Evolutionary conservation across 2,113 vertebrate species (phyloP).

Genomic region (Cepphus grylle): DNA sequence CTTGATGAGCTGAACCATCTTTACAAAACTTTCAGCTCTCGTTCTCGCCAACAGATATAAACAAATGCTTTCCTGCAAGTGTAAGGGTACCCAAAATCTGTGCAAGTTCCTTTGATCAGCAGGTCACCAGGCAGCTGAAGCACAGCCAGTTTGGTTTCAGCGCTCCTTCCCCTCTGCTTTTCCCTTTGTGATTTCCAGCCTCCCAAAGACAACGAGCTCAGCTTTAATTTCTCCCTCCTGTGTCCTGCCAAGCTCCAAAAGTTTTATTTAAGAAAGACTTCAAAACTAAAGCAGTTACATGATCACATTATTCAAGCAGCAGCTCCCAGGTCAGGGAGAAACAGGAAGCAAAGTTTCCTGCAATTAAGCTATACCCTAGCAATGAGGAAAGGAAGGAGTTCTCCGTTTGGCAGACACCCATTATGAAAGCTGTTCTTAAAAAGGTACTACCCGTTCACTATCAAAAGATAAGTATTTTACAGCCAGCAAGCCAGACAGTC

Average conservation of each 20-base stretch:
- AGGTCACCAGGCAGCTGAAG: background rate
- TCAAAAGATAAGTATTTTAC: background rate
- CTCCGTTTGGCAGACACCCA: background rate
- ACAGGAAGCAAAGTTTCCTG: constrained; percentile 15
- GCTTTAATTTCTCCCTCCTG: background rate
- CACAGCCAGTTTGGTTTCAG: background rate
- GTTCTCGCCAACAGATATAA: background rate
- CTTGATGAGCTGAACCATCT: background rate
- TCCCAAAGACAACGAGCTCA: rapidly evolving
- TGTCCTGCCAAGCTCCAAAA: background rate
- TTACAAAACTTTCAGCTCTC: background rate
- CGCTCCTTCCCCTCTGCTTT: background rate
- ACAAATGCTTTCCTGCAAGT: background rate
- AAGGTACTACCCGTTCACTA: background rate
- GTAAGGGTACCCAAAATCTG: background rate
- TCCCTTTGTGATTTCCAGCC: background rate
- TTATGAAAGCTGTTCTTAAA: background rate
- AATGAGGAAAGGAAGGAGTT: background rate
- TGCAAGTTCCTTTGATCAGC: background rate
- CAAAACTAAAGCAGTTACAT: background rate
- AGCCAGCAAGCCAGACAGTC: background rate
- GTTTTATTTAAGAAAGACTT: background rate
- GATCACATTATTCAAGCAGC: background rate
- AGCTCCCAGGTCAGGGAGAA: background rate
- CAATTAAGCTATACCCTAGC: background rate